Conservation (phyloP, 2,113 vertebrate species). For the Patagioenas fasciata region DNA sequence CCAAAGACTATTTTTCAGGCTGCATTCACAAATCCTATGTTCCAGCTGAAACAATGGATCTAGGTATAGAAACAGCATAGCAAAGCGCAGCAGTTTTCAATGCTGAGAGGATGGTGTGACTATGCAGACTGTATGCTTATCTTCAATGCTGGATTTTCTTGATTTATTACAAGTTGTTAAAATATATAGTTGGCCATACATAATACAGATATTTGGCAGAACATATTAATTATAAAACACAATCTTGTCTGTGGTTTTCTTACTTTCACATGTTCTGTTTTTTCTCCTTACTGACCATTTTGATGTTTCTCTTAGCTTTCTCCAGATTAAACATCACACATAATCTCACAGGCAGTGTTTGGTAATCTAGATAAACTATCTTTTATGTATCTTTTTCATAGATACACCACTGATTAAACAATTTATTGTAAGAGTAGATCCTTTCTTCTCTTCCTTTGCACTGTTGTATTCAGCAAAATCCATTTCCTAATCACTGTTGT, state of each 20-base stretch:
- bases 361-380: not conserved
- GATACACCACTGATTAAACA: not conserved
- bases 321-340: not conserved
- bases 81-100: not conserved
- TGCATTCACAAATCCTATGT: not conserved
- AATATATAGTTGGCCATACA: not conserved
- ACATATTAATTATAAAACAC: conserved; percentile 17
- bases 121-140: not conserved
- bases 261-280: conserved; percentile 1
- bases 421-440: not conserved
- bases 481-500: not conserved
- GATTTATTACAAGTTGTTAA: not conserved
- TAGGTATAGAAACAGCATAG: not conserved
- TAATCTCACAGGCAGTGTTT: not conserved
- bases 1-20: not conserved
- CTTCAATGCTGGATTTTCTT: not conserved
- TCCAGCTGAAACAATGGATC: not conserved
- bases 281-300: not conserved
- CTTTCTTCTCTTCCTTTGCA: not conserved
- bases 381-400: not conserved
- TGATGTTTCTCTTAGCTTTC: not conserved
- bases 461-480: not conserved
- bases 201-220: conserved; percentile 1
- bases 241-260: not conserved
- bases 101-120: not conserved